phyloP scores from a whole-genome alignment of 2,888 invertebrate genomes.

The Parnassius mnemosyne region DNA sequence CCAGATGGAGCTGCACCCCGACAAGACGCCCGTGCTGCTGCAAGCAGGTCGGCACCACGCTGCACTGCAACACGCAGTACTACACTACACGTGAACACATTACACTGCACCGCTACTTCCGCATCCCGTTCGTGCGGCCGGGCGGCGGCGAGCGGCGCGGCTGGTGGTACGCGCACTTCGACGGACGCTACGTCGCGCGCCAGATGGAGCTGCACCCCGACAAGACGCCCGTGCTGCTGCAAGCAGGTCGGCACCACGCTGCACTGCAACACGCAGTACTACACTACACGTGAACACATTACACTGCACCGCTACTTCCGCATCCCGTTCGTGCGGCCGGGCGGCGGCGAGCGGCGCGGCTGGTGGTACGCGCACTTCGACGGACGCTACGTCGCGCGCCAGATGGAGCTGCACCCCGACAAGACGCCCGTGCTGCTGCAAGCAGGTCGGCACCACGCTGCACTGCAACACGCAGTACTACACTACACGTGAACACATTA shows the following conservation, averaged over 20 bases:
- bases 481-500: background rate
- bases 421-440: constrained; percentile 93
- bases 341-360: constrained; percentile 82
- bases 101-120: constrained; percentile 96
- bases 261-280: background rate
- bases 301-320: constrained; percentile 96
- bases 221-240: constrained; percentile 92
- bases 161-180: constrained; percentile 99
- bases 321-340: constrained; percentile 93
- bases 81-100: background rate
- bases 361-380: constrained; percentile 99
- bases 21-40: constrained; percentile 93
- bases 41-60: constrained; percentile 85
- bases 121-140: constrained; percentile 94
- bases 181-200: constrained; percentile 97
- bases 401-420: constrained; percentile 98
- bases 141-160: constrained; percentile 82
- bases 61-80: background rate
- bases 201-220: constrained; percentile 99
- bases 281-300: background rate
- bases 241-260: constrained; percentile 84
- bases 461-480: background rate
- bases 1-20: constrained; percentile 98
- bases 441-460: constrained; percentile 82
- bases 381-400: constrained; percentile 97